These are phyloP conservation scores for Euleptes europaea DNA, from an alignment of 2,113 vertebrate genomes.

Conservation along the genomic window DNA sequence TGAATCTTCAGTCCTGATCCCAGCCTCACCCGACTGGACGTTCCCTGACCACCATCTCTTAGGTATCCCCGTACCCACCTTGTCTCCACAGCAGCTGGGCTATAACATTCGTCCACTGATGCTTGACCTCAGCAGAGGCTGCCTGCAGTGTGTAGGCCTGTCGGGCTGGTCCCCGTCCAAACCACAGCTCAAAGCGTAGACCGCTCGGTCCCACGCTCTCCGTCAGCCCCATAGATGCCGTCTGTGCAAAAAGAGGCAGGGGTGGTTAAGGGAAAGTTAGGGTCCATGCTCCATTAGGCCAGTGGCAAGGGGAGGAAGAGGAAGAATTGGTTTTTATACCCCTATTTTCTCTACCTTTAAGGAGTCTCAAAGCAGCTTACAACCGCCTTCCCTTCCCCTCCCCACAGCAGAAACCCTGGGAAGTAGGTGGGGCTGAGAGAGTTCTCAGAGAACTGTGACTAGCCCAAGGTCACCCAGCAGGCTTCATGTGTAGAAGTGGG, in stretches of 20 bases:
- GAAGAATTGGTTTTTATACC: too few relatives aligned
- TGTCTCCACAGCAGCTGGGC: conserved; percentile 90
- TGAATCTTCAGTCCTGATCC: not conserved
- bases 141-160: conserved; percentile 86
- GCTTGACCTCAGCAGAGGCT: conserved; percentile 70
- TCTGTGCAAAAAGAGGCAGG: conserved; percentile 68
- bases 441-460: too few relatives aligned
- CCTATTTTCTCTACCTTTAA: too few relatives aligned
- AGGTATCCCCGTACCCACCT: conserved; percentile 63
- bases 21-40: not conserved
- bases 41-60: not conserved
- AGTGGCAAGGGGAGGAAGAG: not conserved
- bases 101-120: conserved; percentile 84
- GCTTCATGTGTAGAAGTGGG: too few relatives aligned
- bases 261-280: not conserved
- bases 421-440: too few relatives aligned
- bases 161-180: conserved; percentile 79
- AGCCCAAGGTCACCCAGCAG: too few relatives aligned
- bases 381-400: too few relatives aligned
- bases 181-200: conserved; percentile 88
- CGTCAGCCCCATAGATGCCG: conserved; percentile 88
- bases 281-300: conserved; percentile 5
- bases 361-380: too few relatives aligned
- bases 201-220: conserved; percentile 88
- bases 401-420: too few relatives aligned